These are phyloP conservation scores for Eupeodes latifasciatus DNA, from an alignment of 2,888 invertebrate genomes.

Conservation along the genomic window DNA sequence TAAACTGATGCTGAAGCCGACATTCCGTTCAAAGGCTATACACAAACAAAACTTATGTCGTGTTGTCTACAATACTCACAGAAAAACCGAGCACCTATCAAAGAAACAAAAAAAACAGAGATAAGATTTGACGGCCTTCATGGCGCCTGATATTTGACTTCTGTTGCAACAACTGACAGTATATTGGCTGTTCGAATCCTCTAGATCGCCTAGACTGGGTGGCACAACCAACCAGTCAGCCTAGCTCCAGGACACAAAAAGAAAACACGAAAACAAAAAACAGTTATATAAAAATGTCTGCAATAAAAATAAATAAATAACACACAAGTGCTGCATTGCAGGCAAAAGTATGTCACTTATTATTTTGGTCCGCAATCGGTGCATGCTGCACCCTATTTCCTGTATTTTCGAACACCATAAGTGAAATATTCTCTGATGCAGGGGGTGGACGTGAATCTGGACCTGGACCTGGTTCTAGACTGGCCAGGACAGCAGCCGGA, in stretches of 20 bases:
- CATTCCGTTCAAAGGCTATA: slow-evolving; percentile 6
- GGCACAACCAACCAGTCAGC: slow-evolving; percentile 14
- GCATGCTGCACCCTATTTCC: slow-evolving; percentile 58
- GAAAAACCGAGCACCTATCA: not conserved
- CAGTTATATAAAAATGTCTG: slow-evolving; percentile 17
- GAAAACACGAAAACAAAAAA: not conserved
- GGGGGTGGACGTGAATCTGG: slow-evolving; percentile 2
- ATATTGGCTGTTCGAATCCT: slow-evolving; percentile 10
- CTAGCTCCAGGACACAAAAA: not conserved
- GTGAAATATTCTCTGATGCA: slow-evolving; percentile 42
- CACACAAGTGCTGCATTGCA: slow-evolving; percentile 63
- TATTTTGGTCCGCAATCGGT: slow-evolving; percentile 46
- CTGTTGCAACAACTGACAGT: slow-evolving; percentile 31
- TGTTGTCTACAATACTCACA: not conserved
- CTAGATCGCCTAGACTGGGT: slow-evolving; percentile 24
- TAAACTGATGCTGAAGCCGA: not conserved
- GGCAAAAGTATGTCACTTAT: slow-evolving; percentile 68
- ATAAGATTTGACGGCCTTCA: slow-evolving; percentile 58
- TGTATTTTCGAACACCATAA: slow-evolving; percentile 38
- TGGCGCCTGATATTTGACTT: slow-evolving; percentile 52
- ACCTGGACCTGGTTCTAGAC: too few species aligned
- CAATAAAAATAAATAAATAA: slow-evolving; percentile 60
- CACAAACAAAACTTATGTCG: too few species aligned
- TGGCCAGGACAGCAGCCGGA: not conserved
- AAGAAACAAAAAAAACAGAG: slow-evolving; percentile 28